phyloP scores from a whole-genome alignment of 2,113 vertebrate species.

The Rhinolophus ferrumequinum region DNA sequence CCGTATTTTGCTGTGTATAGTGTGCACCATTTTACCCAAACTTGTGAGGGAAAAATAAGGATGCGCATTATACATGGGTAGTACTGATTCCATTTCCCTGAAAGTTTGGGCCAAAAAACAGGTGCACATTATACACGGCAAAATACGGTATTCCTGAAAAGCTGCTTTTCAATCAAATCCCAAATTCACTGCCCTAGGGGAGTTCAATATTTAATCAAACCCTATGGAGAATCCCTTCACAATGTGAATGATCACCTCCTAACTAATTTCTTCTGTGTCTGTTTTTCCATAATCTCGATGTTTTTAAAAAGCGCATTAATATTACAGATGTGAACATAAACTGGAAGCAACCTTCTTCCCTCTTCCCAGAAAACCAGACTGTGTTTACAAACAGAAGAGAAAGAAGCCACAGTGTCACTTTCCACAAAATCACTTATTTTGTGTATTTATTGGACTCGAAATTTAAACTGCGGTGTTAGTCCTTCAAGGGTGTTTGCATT shows the following conservation, averaged over 20 bases:
- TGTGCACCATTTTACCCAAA: too few relatives aligned
- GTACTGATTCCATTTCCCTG: too few relatives aligned
- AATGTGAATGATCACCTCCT: constrained; percentile 68
- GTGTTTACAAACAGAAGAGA: constrained; percentile 53
- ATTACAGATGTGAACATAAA: constrained; percentile 53
- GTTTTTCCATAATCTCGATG: constrained; percentile 21
- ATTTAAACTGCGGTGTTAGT: neutral
- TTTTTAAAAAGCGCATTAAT: neutral
- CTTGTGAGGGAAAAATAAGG: too few relatives aligned
- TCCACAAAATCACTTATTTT: neutral
- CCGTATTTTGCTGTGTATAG: too few relatives aligned
- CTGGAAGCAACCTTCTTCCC: neutral
- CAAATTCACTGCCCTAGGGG: neutral
- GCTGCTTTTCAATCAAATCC: constrained; percentile 21
- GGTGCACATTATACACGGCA: too few relatives aligned
- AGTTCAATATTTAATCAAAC: constrained; percentile 22
- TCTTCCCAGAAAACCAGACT: neutral
- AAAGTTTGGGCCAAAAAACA: too few relatives aligned
- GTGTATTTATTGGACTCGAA: neutral
- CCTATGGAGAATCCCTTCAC: constrained; percentile 57
- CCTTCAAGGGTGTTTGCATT: neutral
- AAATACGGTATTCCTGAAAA: neutral
- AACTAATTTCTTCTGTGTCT: constrained; percentile 38
- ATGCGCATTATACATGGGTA: too few relatives aligned
- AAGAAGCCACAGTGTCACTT: neutral